Conservation (phyloP, 2,797 vertebrate species). For the Periparus ater region DNA sequence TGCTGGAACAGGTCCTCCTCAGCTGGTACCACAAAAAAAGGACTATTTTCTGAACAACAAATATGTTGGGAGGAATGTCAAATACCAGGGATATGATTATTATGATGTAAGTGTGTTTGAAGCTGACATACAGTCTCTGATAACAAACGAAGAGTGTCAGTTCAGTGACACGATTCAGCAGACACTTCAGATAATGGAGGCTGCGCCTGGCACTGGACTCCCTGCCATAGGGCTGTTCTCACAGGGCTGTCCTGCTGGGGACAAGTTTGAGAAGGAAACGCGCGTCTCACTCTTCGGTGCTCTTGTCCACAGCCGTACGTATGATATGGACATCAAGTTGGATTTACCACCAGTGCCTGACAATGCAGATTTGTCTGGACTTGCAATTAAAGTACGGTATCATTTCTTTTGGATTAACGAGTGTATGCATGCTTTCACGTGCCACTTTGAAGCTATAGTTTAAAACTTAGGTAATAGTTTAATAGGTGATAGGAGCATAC, state of each 20-base stretch:
- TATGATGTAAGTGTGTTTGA: conserved; percentile 72
- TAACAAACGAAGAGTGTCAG: conserved; percentile 67
- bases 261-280: conserved; percentile 91
- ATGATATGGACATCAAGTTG: conserved; percentile 90
- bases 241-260: conserved; percentile 72
- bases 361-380: conserved; percentile 89
- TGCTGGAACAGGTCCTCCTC: conserved; percentile 87
- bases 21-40: conserved; percentile 74
- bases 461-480: neutral
- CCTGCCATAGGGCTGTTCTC: conserved; percentile 77
- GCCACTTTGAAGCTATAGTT: neutral
- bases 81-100: conserved; percentile 78
- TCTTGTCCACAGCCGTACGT: conserved; percentile 88
- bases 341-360: conserved; percentile 92
- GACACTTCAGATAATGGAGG: conserved; percentile 86
- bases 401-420: neutral
- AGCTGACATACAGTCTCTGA: conserved; percentile 66
- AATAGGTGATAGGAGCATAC: neutral
- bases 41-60: conserved; percentile 75
- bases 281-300: conserved; percentile 91
- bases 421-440: neutral
- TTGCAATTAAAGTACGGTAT: conserved; percentile 87
- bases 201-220: conserved; percentile 84
- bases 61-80: conserved; percentile 69
- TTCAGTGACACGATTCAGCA: conserved; percentile 72